A percentile compares a stretch with the other conserved stretches of the same genome.
Conservation (phyloP, 1,140 invertebrate species). For the Pseudomyrmex dendroicus region DNA sequence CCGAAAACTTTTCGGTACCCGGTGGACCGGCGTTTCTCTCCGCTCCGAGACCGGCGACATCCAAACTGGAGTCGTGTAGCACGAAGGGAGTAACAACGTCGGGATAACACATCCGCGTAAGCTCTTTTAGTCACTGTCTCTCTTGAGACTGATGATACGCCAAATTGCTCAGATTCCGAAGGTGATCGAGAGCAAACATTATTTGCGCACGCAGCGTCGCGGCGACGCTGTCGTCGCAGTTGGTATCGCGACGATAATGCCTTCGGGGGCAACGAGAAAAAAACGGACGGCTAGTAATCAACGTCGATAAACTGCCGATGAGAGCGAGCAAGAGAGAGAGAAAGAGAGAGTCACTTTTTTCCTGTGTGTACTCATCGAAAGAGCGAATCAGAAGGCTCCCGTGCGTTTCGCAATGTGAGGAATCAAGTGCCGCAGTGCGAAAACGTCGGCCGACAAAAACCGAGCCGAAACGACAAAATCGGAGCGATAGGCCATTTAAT, state of each 20-base stretch:
- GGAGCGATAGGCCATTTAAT: constrained; percentile 42
- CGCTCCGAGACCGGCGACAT: constrained; percentile 64
- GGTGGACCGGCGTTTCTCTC: constrained; percentile 57
- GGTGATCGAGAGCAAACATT: constrained; percentile 60
- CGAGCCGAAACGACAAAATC: constrained; percentile 55
- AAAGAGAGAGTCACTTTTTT: constrained; percentile 30
- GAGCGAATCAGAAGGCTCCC: constrained; percentile 18
- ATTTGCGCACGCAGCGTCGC: constrained; percentile 57
- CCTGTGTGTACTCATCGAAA: not conserved
- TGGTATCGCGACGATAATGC: constrained; percentile 65
- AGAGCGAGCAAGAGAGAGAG: constrained; percentile 2
- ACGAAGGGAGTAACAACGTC: not conserved
- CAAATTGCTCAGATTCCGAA: constrained; percentile 63
- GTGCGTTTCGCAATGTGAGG: constrained; percentile 19
- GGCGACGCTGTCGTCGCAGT: constrained; percentile 42
- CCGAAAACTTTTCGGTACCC: constrained; percentile 69
- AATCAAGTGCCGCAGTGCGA: constrained; percentile 31
- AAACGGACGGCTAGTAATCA: constrained; percentile 65
- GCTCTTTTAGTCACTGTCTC: constrained; percentile 43
- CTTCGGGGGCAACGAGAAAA: constrained; percentile 44
- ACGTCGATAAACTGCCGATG: constrained; percentile 66
- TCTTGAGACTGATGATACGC: constrained; percentile 63
- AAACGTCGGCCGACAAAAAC: not conserved
- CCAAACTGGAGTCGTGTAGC: not conserved
- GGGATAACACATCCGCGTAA: constrained; percentile 39